These are phyloP conservation scores for Narcine bancroftii DNA, from an alignment of 2,113 vertebrate genomes.

Conservation along the genomic window DNA sequence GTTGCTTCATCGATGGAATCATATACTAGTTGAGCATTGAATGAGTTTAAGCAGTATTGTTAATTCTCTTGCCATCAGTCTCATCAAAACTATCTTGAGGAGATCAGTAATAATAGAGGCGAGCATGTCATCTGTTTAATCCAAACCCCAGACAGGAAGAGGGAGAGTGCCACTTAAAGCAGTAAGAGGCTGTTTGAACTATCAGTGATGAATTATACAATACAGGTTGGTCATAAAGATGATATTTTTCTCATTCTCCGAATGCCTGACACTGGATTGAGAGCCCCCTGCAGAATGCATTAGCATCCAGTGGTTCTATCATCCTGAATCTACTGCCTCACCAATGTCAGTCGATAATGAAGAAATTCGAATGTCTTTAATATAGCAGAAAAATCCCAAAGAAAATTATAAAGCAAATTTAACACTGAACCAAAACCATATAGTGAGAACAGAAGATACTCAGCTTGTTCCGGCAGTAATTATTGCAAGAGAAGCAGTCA, in stretches of 20 bases:
- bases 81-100: background rate
- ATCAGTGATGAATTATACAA: background rate
- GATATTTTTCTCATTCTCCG: background rate
- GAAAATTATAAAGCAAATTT: background rate
- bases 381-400: background rate
- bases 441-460: background rate
- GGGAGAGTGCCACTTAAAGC: background rate
- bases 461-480: too few relatives aligned
- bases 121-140: background rate
- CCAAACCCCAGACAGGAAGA: background rate
- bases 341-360: background rate
- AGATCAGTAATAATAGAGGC: background rate
- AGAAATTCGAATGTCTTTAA: background rate
- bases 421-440: background rate
- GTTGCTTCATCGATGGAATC: background rate
- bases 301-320: background rate
- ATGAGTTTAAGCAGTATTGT: background rate
- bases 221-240: background rate
- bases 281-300: background rate
- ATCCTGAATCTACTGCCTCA: background rate
- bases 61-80: background rate
- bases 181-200: background rate
- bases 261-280: background rate
- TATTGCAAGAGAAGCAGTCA: too few relatives aligned
- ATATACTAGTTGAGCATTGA: background rate